A percentile compares a stretch with the other conserved stretches of the same genome.
Conservation (phyloP, 2,113 vertebrate genomes). For the Scartelaos histophorus region DNA sequence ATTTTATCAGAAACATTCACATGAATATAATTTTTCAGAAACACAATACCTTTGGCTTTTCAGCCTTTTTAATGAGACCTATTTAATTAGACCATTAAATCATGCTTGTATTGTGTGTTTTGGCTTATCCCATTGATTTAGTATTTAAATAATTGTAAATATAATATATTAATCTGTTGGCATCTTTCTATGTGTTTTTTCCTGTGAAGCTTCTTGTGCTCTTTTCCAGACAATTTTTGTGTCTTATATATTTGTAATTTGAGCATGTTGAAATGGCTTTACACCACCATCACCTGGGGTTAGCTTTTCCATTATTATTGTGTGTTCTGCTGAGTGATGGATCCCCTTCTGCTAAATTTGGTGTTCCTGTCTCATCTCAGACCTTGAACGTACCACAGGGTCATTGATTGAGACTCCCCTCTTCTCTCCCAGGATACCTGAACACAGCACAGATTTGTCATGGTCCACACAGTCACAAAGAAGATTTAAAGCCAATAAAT, state of each 20-base stretch:
- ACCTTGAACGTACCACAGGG: conserved; percentile 22
- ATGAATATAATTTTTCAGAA: no score
- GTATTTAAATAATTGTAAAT: not conserved
- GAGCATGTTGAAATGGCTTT: conserved; percentile 31
- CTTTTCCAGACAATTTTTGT: conserved; percentile 35
- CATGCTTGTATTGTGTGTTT: not conserved
- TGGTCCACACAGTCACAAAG: conserved; percentile 36
- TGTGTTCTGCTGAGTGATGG: conserved; percentile 40
- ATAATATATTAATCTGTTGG: not conserved
- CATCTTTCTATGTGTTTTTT: not conserved
- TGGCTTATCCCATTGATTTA: not conserved
- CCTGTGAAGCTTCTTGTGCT: not conserved
- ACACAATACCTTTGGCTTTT: no score
- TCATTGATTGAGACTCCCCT: conserved; percentile 24
- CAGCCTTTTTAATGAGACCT: no score
- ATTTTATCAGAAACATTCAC: no score
- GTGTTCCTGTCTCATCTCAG: conserved; percentile 39
- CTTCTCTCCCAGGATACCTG: conserved; percentile 36
- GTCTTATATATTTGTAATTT: conserved; percentile 40
- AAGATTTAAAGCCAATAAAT: conserved; percentile 62
- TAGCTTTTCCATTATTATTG: conserved; percentile 32
- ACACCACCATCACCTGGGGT: conserved; percentile 33
- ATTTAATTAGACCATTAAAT: not conserved
- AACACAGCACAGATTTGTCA: conserved; percentile 33
- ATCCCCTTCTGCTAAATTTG: conserved; percentile 15